Percentiles rank a stretch among this genome's conserved stretches.
Evolutionary conservation across 1,140 invertebrate species (phyloP).

Genomic region (Varroa destructor): DNA sequence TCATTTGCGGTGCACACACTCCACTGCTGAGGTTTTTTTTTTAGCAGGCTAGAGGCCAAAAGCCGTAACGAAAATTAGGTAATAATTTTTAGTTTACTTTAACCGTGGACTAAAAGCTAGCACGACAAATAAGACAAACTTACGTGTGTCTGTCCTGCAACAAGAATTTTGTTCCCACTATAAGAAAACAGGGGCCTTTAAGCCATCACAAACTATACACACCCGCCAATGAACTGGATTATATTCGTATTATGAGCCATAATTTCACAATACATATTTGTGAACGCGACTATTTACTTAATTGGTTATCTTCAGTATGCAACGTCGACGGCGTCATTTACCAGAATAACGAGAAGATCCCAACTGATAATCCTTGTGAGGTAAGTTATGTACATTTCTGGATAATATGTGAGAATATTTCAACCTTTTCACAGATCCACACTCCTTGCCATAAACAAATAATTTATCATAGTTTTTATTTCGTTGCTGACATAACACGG

Average conservation of each 20-base stretch:
- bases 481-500: constrained; percentile 1
- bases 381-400: background rate
- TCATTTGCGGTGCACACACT: background rate
- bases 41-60: background rate
- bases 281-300: background rate
- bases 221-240: too few species aligned
- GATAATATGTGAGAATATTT: too few species aligned
- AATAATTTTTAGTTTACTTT: too few species aligned
- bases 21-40: background rate
- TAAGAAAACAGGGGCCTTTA: too few species aligned
- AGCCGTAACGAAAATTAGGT: too few species aligned
- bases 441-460: too few species aligned
- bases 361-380: constrained; percentile 49
- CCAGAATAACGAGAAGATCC: constrained; percentile 49
- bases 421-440: too few species aligned
- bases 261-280: background rate
- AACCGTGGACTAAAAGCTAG: too few species aligned
- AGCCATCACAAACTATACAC: too few species aligned
- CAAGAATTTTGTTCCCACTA: too few species aligned
- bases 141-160: too few species aligned
- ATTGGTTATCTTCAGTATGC: constrained; percentile 43
- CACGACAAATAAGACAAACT: too few species aligned
- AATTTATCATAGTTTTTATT: background rate
- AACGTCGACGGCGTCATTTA: constrained; percentile 51
- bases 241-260: background rate